These are phyloP conservation scores for Sylvia borin DNA, from an alignment of 2,797 vertebrate genomes.

Conservation along the genomic window DNA sequence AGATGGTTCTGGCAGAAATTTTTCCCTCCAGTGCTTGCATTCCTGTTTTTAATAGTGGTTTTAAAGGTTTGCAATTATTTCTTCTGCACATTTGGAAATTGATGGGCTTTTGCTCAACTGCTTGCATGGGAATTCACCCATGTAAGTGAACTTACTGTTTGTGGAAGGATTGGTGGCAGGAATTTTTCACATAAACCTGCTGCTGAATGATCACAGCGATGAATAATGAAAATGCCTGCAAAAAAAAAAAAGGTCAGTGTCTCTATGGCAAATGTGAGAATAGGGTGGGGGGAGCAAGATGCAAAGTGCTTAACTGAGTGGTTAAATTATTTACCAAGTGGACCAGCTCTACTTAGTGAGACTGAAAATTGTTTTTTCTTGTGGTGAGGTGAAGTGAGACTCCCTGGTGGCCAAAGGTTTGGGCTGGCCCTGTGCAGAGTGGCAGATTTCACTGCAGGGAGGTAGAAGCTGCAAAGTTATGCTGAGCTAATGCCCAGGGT, in stretches of 20 bases:
- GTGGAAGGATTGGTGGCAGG: neutral
- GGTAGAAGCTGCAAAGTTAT: neutral
- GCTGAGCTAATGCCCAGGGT: neutral
- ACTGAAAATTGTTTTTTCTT: neutral
- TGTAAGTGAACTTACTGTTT: conserved; percentile 9
- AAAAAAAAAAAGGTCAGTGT: neutral
- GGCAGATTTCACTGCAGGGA: neutral
- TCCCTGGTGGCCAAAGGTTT: neutral
- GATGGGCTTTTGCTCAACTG: neutral
- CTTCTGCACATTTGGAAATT: neutral
- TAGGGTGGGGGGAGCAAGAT: neutral
- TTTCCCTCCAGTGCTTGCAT: neutral
- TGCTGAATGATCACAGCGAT: neutral
- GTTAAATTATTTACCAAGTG: conserved; percentile 28
- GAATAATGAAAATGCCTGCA: neutral
- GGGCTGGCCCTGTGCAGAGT: neutral
- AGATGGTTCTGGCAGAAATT: neutral
- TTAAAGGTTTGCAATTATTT: neutral
- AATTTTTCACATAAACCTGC: neutral
- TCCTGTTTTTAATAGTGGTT: neutral
- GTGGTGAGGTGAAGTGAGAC: neutral
- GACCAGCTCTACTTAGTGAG: neutral
- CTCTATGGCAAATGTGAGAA: neutral
- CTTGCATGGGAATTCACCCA: neutral
- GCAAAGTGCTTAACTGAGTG: neutral